Base-by-base conservation (phyloP, 1,140 invertebrate species). In the Panagrolaimus sp. region DNA sequence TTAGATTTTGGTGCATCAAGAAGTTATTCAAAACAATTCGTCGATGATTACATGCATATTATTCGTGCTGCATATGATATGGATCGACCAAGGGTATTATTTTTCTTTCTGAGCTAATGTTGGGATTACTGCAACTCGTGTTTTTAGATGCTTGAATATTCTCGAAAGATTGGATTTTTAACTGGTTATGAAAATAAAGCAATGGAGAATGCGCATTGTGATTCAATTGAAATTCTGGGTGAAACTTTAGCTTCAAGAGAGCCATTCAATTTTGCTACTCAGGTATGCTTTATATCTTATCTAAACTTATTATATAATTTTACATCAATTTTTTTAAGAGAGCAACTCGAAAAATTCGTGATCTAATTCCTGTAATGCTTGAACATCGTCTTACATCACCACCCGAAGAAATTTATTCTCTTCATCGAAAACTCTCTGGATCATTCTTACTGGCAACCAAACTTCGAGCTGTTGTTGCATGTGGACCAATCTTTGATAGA, bases 401-500 rank as follows among this genome's bases (percentile, higher is more conserved):
- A 0, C 96, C 96, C 0, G 94, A 98, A 84, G 95, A 99, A 86
- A 93, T 95, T 71, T 99, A 99, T 84, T 98, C 95, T 0, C 86
- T 99, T 2, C 96, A 99, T 83, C 87, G 96, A 67, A 99, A 99
- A 87, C 87, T 99, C 68, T 96, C 96, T 0, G 96, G 96, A 0
- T 89, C 96, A 5, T 99, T 98, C 86, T 85, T 99, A 42, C 84
- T 98, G 0, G 98, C 93, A 82, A 87, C 92, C 0, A 96, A 96
- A 83, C 85, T 99, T 9, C 88, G 90, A 80, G 89, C 92, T 3
- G 88, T 88, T 78, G 88, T 98, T 69, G 88, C 91, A 71, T 97
- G 94, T 84, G 87, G 90, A 45, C 86, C 88, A 61, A 88, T 96
- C 83, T 98, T 97, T 85, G 87, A 90, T 23, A 87, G 92, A 16